phyloP scores from a whole-genome alignment of 2,888 invertebrate genomes.

The Leptopilina myrica region DNA sequence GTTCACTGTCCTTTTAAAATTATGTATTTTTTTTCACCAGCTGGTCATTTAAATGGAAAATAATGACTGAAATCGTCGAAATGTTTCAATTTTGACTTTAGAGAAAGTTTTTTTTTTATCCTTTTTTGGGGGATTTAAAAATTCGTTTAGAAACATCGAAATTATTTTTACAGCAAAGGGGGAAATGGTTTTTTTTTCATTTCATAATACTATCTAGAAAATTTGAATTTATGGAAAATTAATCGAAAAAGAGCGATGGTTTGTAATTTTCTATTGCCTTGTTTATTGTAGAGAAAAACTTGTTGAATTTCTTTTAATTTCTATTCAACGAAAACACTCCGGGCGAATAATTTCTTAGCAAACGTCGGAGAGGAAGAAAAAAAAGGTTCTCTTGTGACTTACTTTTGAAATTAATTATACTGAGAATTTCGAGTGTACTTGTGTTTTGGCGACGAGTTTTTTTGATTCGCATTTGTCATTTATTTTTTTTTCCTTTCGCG shows the following conservation, averaged over 20 bases:
- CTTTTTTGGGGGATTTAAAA: too few species aligned
- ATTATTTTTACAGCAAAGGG: background rate
- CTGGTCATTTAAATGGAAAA: constrained; percentile 11
- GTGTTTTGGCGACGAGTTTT: constrained; percentile 19
- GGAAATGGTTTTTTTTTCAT: too few species aligned
- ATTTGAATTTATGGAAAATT: too few species aligned
- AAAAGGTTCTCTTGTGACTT: constrained; percentile 8
- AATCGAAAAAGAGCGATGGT: too few species aligned
- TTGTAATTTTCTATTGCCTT: background rate
- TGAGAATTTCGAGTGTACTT: constrained; percentile 5
- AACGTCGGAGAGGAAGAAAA: background rate
- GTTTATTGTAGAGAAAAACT: background rate
- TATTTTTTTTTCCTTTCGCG: background rate
- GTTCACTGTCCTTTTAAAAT: constrained; percentile 72
- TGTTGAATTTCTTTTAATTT: background rate
- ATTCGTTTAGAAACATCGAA: too few species aligned
- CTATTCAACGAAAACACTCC: background rate
- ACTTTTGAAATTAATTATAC: constrained; percentile 13
- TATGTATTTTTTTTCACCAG: constrained; percentile 50
- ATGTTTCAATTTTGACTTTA: too few species aligned
- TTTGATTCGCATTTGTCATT: constrained; percentile 9
- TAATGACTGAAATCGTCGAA: too few species aligned
- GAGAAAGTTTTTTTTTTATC: too few species aligned
- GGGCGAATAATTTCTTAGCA: background rate
- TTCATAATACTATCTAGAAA: too few species aligned